A percentile compares a stretch with the other conserved stretches of the same genome.
phyloP scores from a whole-genome alignment of 2,797 vertebrate species.

The Selene dorsalis region DNA sequence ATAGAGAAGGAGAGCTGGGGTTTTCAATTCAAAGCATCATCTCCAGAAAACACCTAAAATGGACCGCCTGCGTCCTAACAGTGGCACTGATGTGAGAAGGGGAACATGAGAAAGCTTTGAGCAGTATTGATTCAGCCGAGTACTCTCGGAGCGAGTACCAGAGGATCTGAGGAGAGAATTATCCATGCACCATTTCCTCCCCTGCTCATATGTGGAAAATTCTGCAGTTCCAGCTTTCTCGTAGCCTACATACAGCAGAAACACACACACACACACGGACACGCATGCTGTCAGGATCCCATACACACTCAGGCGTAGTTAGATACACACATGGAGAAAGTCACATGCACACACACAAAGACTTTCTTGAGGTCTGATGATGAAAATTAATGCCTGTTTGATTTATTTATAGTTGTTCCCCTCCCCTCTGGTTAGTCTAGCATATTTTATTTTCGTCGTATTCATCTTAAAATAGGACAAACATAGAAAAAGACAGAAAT shows the following conservation, averaged over 20 bases:
- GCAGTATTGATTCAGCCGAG: conserved; percentile 79
- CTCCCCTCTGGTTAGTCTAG: conserved; percentile 35
- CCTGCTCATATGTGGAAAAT: conserved; percentile 72
- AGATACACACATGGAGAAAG: neutral
- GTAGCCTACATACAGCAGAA: conserved; percentile 71
- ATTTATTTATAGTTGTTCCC: conserved; percentile 67
- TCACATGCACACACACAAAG: neutral
- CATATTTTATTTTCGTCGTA: conserved; percentile 27
- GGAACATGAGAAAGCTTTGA: conserved; percentile 83
- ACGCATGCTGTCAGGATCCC: neutral
- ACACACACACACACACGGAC: conserved; percentile 35
- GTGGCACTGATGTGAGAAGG: conserved; percentile 66
- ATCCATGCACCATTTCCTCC: conserved; percentile 83
- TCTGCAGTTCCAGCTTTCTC: conserved; percentile 75
- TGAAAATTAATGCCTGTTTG: conserved; percentile 58
- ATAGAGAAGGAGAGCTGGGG: neutral
- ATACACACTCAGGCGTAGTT: conserved; percentile 8
- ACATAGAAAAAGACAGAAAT: neutral
- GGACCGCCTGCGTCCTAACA: conserved; percentile 50
- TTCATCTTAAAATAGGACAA: conserved; percentile 34
- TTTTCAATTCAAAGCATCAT: conserved; percentile 42
- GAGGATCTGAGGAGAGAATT: conserved; percentile 81
- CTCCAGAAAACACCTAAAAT: conserved; percentile 42
- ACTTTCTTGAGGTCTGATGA: conserved; percentile 55
- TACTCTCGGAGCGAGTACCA: conserved; percentile 72